Conservation (phyloP, 2,113 vertebrate genomes). For the Alexandromys fortis region DNA sequence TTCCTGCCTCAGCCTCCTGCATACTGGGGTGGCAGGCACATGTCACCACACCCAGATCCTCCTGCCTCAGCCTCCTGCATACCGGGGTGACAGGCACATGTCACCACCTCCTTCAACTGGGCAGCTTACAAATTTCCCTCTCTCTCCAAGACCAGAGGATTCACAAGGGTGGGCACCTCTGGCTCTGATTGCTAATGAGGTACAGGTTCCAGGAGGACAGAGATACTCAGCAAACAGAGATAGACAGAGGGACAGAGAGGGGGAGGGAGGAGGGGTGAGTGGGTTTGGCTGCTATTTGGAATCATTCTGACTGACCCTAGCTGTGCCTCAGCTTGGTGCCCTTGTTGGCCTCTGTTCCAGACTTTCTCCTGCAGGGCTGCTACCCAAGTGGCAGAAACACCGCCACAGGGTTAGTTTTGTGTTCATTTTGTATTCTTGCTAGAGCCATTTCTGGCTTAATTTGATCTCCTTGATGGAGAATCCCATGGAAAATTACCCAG, state of each 20-base stretch:
- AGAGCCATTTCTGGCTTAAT: not conserved
- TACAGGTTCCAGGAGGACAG: not conserved
- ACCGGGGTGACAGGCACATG: not conserved
- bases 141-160: accelerated
- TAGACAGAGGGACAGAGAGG: not conserved
- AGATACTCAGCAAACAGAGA: not conserved
- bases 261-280: not conserved
- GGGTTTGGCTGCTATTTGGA: not conserved
- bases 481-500: not conserved
- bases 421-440: not conserved
- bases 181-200: not conserved
- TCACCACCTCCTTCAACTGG: not conserved
- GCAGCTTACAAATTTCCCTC: not conserved
- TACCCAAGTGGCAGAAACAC: not conserved
- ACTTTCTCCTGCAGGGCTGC: not conserved
- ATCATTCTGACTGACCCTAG: too few relatives aligned
- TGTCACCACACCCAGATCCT: not conserved
- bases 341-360: not conserved
- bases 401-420: not conserved
- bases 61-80: not conserved
- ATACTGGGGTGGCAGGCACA: not conserved
- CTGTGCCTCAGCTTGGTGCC: not conserved
- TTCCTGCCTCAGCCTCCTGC: not conserved
- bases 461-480: not conserved
- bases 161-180: not conserved